Evolutionary conservation across 1,140 invertebrate genomes (phyloP), one percentile per base, ranked within the genome.

Genomic region (Bombyx mandarina): DNA sequence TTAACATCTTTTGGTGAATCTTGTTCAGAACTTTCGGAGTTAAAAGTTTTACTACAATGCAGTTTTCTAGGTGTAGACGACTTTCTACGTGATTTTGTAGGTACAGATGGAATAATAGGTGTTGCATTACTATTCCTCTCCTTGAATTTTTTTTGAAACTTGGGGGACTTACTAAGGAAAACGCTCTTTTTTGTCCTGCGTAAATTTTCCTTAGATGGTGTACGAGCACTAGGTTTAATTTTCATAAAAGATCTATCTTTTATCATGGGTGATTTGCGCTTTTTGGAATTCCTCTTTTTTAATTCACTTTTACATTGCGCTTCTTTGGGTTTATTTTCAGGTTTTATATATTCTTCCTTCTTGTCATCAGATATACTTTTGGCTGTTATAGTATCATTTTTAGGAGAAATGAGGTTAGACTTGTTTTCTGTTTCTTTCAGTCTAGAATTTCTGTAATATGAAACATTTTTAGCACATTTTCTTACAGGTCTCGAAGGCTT

Each of bases 21-120:
- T 44, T 66, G 61, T 12, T 58, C 63, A 50, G 60, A 69, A 57
- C 58, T 79, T 66, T 77, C 75, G 12, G 73, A 71, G 63, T 74
- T 71, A 61, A 77, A 80, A 43, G 67, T 58, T 75, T 83, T 81
- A 47, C 69, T 79, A 58, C 79, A 79, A 53, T 82, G 69, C 8
- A 87, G 56, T 71, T 87, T 87, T 60, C 84, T 73, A 8, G 84
- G 84, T 10, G 82, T 85, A 2, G 83, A 81, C 10, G 83, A 87
- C 66, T 87, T 87, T 60, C 83, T 67, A 45, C 82, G 69, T 1
- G 82, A 85, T 64, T 87, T 87, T 6, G 78, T 76, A 4, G 77
- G 78, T n/a, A 62, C 67, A 9, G 63, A 49, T 45, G 44, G 46
- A 45, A 57, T 42, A 7, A 66, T 12, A 18, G 73, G 57, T 35